Conservation (phyloP, 2,797 vertebrate species). For the Mionectes olivaceus region DNA sequence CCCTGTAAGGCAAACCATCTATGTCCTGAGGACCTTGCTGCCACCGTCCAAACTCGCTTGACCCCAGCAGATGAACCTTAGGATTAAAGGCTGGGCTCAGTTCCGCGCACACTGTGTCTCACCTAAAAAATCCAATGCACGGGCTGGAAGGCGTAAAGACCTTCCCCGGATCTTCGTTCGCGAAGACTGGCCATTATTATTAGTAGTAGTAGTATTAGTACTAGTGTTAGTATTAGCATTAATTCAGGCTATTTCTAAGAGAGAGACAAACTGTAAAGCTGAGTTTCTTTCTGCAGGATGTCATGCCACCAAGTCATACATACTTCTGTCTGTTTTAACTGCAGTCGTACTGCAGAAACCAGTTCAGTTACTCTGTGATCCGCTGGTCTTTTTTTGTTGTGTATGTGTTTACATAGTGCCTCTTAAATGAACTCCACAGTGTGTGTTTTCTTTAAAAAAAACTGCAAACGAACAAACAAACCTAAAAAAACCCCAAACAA, state of each 20-base stretch:
- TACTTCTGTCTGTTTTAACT: not conserved
- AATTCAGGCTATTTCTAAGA: not conserved
- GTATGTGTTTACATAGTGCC: not conserved
- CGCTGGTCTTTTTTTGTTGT: not conserved
- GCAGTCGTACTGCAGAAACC: not conserved
- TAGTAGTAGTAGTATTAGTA: no score
- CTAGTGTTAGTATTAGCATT: no score
- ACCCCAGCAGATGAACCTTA: no score
- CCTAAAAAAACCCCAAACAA: not conserved
- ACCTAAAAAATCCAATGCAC: no score
- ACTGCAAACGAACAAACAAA: rapidly evolving
- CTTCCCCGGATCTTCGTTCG: no score
- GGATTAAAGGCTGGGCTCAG: no score
- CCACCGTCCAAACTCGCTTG: no score
- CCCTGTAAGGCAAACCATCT: no score
- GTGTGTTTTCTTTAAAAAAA: not conserved
- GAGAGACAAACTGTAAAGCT: not conserved
- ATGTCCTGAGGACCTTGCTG: no score
- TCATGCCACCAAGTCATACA: not conserved
- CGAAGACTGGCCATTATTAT: no score
- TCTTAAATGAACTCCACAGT: not conserved
- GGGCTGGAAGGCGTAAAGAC: no score
- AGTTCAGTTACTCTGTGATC: not conserved
- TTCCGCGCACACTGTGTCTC: no score
- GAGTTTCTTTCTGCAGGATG: not conserved